Percentiles rank a stretch among this genome's conserved stretches.
Evolutionary conservation across 2,797 vertebrate species (phyloP).

Genomic region (Pseudochaenichthys georgianus): DNA sequence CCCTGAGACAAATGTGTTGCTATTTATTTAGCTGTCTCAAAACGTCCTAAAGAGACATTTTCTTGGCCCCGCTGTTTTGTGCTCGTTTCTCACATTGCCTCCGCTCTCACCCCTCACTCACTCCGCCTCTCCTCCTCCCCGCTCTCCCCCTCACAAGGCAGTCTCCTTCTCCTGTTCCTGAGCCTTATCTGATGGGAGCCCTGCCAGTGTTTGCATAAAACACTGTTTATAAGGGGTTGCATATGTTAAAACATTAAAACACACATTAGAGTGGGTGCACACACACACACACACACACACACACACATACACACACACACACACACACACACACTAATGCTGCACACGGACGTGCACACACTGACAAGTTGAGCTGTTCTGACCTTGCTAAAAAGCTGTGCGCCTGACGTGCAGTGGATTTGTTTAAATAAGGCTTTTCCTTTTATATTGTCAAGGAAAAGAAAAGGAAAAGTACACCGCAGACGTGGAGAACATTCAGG

Average conservation of each 20-base stretch:
- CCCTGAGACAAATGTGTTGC: slow-evolving; percentile 28
- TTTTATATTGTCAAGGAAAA: slow-evolving; percentile 46
- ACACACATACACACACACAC: slow-evolving; percentile 16
- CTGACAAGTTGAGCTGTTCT: slow-evolving; percentile 55
- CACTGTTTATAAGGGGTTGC: slow-evolving; percentile 86
- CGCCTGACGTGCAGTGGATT: slow-evolving; percentile 56
- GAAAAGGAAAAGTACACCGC: slow-evolving; percentile 32
- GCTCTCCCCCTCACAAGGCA: slow-evolving; percentile 67
- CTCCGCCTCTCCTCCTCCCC: slow-evolving; percentile 54
- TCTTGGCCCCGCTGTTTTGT: slow-evolving; percentile 34
- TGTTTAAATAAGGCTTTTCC: slow-evolving; percentile 75
- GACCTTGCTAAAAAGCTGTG: slow-evolving; percentile 69
- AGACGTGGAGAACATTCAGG: slow-evolving; percentile 14
- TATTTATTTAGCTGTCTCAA: slow-evolving; percentile 51
- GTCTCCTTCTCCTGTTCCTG: slow-evolving; percentile 80
- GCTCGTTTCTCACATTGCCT: slow-evolving; percentile 70
- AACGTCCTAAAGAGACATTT: slow-evolving; percentile 41
- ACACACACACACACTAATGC: slow-evolving; percentile 20
- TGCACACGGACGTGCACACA: slow-evolving; percentile 32
- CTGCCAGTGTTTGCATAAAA: slow-evolving; percentile 87
- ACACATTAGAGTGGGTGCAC: slow-evolving; percentile 54
- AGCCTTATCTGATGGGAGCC: slow-evolving; percentile 86
- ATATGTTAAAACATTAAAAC: slow-evolving; percentile 87
- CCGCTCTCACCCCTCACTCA: slow-evolving; percentile 64
- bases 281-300: slow-evolving; percentile 20